phyloP scores from a whole-genome alignment of 64 coral and sea anemone genomes.

The Actinia equina region DNA sequence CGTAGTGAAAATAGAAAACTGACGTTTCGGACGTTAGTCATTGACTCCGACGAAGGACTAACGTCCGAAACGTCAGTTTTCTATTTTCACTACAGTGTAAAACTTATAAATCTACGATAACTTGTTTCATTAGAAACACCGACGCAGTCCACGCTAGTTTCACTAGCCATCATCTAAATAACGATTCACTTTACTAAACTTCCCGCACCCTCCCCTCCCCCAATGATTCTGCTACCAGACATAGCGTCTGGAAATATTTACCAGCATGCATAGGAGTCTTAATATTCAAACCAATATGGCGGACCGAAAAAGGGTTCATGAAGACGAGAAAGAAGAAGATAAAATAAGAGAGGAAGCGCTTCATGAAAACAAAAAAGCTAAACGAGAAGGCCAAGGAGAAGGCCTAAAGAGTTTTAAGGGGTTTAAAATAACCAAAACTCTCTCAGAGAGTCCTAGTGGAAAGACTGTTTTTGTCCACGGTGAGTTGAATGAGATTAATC shows the following conservation, averaged over 20 bases:
- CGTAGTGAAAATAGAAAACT: too few species aligned
- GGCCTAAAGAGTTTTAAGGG: slow-evolving; percentile 47
- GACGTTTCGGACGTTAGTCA: too few species aligned
- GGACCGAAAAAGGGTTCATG: not conserved
- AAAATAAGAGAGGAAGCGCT: not conserved
- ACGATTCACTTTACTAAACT: too few species aligned
- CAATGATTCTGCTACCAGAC: not conserved
- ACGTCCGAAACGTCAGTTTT: too few species aligned
- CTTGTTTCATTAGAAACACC: too few species aligned
- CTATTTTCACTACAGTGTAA: too few species aligned
- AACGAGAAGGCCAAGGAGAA: slow-evolving; percentile 14
- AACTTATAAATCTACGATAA: too few species aligned
- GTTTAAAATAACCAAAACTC: slow-evolving; percentile 61
- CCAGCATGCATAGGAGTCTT: not conserved
- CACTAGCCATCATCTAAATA: too few species aligned
- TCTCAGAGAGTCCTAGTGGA: slow-evolving; percentile 66
- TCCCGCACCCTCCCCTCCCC: too few species aligned
- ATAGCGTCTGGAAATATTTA: not conserved
- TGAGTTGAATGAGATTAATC: too few species aligned
- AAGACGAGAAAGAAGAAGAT: not conserved
- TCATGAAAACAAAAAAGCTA: slow-evolving; percentile 41
- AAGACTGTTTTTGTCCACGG: slow-evolving; percentile 74
- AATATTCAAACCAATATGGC: slow-evolving; percentile 8
- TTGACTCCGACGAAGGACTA: too few species aligned
- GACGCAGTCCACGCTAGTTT: too few species aligned